Evolutionary conservation across 2,888 invertebrate species (phyloP).

Genomic region (Mythimna ferrago): DNA sequence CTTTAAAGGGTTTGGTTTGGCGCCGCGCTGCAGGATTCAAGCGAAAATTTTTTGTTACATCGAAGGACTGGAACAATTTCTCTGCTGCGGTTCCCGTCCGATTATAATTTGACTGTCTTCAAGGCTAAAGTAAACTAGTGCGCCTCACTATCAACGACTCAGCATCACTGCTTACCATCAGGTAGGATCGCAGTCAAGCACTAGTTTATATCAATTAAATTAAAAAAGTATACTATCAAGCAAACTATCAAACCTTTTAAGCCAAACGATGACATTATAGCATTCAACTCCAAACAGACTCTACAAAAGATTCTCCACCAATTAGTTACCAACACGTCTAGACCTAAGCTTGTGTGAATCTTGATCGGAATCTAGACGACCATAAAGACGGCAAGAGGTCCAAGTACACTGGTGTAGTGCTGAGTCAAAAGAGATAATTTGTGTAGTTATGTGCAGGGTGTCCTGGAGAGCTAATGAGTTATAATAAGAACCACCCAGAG

Average conservation of each 20-base stretch:
- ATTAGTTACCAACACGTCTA: conserved; percentile 48
- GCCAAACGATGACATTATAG: not conserved
- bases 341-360: conserved; percentile 45
- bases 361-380: conserved; percentile 46
- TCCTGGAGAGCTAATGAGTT: conserved; percentile 83
- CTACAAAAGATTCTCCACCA: conserved; percentile 29
- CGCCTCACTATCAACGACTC: too few species aligned
- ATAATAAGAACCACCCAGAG: conserved; percentile 80
- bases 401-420: conserved; percentile 39
- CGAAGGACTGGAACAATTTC: too few species aligned
- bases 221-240: not conserved
- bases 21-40: too few species aligned
- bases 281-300: conserved; percentile 1
- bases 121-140: too few species aligned
- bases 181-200: too few species aligned
- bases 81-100: too few species aligned
- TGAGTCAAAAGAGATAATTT: conserved; percentile 76
- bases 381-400: conserved; percentile 50
- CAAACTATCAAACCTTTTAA: conserved; percentile 9
- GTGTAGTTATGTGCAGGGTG: conserved; percentile 76
- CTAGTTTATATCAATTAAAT: not conserved
- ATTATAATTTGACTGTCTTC: too few species aligned
- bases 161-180: too few species aligned
- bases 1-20: too few species aligned
- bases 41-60: too few species aligned